Conservation (phyloP, 2,113 vertebrate genomes). For the Delphinapterus leucas region DNA sequence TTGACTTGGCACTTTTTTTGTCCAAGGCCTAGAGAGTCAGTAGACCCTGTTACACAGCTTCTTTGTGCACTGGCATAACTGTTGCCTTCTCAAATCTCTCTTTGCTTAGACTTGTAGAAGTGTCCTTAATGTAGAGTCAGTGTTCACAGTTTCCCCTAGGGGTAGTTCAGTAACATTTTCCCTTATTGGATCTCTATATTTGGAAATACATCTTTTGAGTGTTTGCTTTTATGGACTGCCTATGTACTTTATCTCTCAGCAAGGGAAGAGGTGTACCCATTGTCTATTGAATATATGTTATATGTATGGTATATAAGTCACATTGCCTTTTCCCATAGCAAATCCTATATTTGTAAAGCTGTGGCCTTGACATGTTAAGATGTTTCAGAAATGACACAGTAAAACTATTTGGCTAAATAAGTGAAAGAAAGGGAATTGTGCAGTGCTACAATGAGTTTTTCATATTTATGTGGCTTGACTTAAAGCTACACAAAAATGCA, state of each 20-base stretch:
- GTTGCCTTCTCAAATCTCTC: slow-evolving; percentile 22
- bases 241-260: background rate
- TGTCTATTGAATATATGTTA: background rate
- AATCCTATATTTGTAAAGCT: background rate
- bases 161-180: slow-evolving; percentile 1
- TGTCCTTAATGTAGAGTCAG: slow-evolving; percentile 16
- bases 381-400: slow-evolving; percentile 34
- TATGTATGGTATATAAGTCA: background rate
- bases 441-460: background rate
- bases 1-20: slow-evolving; percentile 44
- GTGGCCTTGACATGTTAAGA: slow-evolving; percentile 5
- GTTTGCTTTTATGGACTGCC: slow-evolving; percentile 28
- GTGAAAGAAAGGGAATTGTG: background rate
- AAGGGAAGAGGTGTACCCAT: background rate
- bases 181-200: slow-evolving; percentile 21
- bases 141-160: background rate
- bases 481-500: slow-evolving; percentile 44
- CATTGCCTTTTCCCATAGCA: background rate
- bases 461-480: slow-evolving; percentile 13
- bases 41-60: slow-evolving; percentile 7
- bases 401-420: slow-evolving; percentile 32
- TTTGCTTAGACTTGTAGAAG: slow-evolving; percentile 18
- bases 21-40: slow-evolving; percentile 12
- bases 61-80: slow-evolving; percentile 27
- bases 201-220: background rate